Evolutionary conservation across 2,888 invertebrate genomes (phyloP), one percentile per base, ranked within the genome.

Genomic region (Phyllotreta cruciferae): DNA sequence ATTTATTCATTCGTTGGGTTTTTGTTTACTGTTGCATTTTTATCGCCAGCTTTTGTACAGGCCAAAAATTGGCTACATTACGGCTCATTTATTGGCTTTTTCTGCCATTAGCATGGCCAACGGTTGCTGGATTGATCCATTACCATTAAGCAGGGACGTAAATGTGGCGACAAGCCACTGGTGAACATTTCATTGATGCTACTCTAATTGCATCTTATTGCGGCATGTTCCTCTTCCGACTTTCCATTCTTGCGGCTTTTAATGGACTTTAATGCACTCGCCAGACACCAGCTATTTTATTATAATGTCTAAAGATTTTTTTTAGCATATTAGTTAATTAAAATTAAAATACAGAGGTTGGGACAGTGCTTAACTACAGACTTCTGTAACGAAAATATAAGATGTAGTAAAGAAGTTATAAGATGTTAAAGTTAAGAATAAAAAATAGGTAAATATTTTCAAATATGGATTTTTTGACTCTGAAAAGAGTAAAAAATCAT

Each of bases 51-150:
- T 24, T 24, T 24, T 24, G 24, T 3, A 24, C 4, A 24, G 24
- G 24, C 24, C 1, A 24, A 24, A 24, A 24, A 24, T 24, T 24
- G 24, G 24, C 4, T 24, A 24, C 4, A 24, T 24, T 52, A 52
- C 52, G 52, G 66, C 9, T 39, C 14, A 14, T 35, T 38, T 53
- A 44, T 49, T 63, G 61, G 55, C 67, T 67, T 61, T 62, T 39
- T 62, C 34, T 50, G 42, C 67, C 63, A 67, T 66, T 68, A 62
- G 62, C 58, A 68, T 64, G 62, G 63, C 38, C 53, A 62, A 58
- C 60, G 64, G 71, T 71, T 72, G 70, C 70, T 62, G 68, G 70
- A 73, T 72, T 73, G 73, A 74, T 74, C 72, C 74, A 73, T 74
- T 74, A 73, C 71, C 74, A 75, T 74, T 74, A 75, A n/a, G 71